Base-by-base conservation (phyloP, 2,888 invertebrate species). In the Macroteleia sp. region DNA sequence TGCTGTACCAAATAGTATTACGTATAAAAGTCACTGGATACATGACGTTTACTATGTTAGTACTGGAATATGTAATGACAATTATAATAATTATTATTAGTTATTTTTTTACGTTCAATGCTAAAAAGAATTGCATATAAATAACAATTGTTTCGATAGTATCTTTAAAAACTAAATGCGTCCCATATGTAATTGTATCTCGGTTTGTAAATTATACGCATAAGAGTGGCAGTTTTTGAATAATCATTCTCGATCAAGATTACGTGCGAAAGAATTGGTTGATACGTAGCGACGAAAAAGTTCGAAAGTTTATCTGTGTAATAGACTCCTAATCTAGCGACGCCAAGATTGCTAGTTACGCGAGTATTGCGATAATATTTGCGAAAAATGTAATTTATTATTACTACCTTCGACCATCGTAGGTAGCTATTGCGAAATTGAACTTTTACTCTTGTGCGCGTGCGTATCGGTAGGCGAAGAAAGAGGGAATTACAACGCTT, bases 341-440 rank as follows among this genome's bases (percentile, higher is more conserved):
- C 59, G 32, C 16, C 28, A 12, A 71, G 71, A 79, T 79, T 75
- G 42, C 56, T 62, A 66, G 79, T 79, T 79, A 71, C 75, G 67
- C 66, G 75, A 41, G 61, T 74, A 67, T 79, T 71, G 79, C 79
- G 70, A 75, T 79, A 79, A 75, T 75, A 75, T 75, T 78, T 71
- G 75, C 56, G 70, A 79, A 79, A 79, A 79, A 75, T 79, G 70
- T 75, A 66, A 75, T 79, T 79, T 75, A 75, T 79, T 79, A 79
- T 78, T 78, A 74, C 73, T 73, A 69, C 73, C 64, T 71, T 61
- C 67, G 61, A 61, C 71, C 77, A 73, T 73, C 78, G 78, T 74
- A 74, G 74, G 78, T 78, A 78, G 78, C 74, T 30, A 73, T 78
- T 78, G 78, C 78, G 70, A 78, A 74, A 78, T 70, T 52, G 59